Evolutionary conservation across 1,140 invertebrate species (phyloP).

Genomic region (Diorhabda elongata): DNA sequence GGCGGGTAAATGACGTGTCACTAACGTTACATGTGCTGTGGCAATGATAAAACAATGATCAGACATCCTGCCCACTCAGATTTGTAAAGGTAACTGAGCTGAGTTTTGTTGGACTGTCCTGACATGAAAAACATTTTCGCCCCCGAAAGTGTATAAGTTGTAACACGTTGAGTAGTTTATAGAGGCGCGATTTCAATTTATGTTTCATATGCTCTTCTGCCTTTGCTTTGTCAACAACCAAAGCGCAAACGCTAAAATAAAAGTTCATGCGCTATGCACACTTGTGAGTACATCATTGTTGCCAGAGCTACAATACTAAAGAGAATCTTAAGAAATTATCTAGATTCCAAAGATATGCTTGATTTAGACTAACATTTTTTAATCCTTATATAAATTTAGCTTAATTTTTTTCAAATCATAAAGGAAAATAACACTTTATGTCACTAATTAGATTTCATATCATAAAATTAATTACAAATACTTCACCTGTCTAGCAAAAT

Average conservation of each 20-base stretch:
- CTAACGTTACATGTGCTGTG: slow-evolving; percentile 7
- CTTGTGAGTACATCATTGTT: not conserved
- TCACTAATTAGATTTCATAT: too few species aligned
- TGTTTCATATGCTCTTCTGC: slow-evolving; percentile 42
- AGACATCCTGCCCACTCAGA: slow-evolving; percentile 7
- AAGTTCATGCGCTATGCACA: slow-evolving; percentile 28
- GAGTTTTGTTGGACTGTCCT: slow-evolving; percentile 15
- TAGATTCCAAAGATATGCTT: too few species aligned
- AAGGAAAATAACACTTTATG: too few species aligned
- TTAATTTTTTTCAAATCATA: too few species aligned
- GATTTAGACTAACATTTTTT: too few species aligned
- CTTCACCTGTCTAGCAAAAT: too few species aligned
- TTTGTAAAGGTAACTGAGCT: slow-evolving; percentile 25
- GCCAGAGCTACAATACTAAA: not conserved
- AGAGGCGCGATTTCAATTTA: slow-evolving; percentile 33
- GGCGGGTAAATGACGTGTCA: slow-evolving; percentile 15
- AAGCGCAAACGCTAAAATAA: slow-evolving; percentile 29
- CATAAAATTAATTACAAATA: too few species aligned
- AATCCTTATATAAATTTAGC: too few species aligned
- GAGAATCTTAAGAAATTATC: too few species aligned
- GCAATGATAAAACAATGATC: slow-evolving; percentile 7
- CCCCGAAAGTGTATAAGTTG: slow-evolving; percentile 26
- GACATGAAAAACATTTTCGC: slow-evolving; percentile 25
- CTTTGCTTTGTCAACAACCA: slow-evolving; percentile 32
- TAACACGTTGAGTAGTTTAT: slow-evolving; percentile 30